Conservation (phyloP, 1,140 invertebrate genomes). For the Eulimnadia texana region DNA sequence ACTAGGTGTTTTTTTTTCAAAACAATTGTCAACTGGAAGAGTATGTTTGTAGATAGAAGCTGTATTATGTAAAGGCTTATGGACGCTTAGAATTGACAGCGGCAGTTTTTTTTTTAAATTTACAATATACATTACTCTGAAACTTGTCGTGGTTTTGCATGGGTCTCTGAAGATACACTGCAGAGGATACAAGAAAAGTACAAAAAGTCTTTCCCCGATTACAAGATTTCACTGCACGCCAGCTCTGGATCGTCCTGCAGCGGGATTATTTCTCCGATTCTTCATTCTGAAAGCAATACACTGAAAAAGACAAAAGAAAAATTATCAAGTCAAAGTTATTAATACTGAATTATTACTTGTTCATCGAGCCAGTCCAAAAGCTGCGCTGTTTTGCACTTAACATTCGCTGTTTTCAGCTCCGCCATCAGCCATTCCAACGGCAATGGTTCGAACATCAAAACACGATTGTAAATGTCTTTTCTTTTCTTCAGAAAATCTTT, state of each 20-base stretch:
- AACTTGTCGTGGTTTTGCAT: no score
- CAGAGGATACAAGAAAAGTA: no score
- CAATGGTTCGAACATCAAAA: slow-evolving; percentile 35
- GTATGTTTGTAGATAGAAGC: background rate
- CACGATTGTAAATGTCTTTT: slow-evolving; percentile 28
- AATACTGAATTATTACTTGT: slow-evolving; percentile 26
- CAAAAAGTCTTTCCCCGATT: no score
- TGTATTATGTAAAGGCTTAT: background rate
- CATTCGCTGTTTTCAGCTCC: slow-evolving; percentile 27
- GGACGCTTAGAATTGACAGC: background rate
- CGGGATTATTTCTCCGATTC: background rate
- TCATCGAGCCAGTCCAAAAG: slow-evolving; percentile 35
- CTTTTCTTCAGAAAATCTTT: slow-evolving; percentile 24
- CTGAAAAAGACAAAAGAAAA: slow-evolving; percentile 1
- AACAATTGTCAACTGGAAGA: no score
- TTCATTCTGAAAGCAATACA: slow-evolving; percentile 13
- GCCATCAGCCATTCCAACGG: slow-evolving; percentile 29
- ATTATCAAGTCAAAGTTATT: background rate
- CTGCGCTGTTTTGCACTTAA: slow-evolving; percentile 29
- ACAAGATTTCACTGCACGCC: no score
- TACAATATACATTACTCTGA: no score
- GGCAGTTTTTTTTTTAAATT: no score
- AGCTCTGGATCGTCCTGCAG: background rate
- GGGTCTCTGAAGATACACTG: no score
- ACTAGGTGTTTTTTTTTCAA: background rate